Evolutionary conservation across 2,888 invertebrate species (phyloP).

Genomic region (Brachyptera risi): DNA sequence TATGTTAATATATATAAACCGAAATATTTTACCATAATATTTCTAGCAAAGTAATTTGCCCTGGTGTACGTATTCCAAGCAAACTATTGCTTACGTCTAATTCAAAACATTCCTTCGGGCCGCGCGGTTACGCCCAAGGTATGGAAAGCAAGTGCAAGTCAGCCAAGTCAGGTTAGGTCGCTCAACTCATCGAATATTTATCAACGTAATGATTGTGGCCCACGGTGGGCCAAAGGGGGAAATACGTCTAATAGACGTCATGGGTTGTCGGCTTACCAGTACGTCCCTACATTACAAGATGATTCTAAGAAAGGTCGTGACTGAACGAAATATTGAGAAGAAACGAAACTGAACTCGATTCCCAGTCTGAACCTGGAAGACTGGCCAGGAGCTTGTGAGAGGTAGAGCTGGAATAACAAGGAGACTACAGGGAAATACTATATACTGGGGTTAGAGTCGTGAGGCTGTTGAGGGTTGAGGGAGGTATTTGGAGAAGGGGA

Average conservation of each 20-base stretch:
- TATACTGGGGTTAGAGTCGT: not conserved
- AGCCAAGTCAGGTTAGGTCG: too few species aligned
- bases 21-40: too few species aligned
- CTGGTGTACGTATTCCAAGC: too few species aligned
- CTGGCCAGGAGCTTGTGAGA: not conserved
- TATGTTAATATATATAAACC: too few species aligned
- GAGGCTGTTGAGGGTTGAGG: not conserved
- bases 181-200: not conserved
- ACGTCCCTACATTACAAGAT: not conserved
- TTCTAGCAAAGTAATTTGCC: too few species aligned
- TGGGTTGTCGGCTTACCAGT: not conserved
- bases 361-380: not conserved
- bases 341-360: not conserved
- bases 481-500: not conserved
- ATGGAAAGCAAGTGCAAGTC: too few species aligned
- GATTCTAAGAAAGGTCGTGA: not conserved
- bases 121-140: too few species aligned
- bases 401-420: not conserved
- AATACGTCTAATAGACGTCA: conserved; percentile 1
- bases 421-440: conserved; percentile 1
- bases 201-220: not conserved
- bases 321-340: not conserved
- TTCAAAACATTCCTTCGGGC: too few species aligned
- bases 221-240: not conserved
- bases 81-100: too few species aligned